phyloP scores from a whole-genome alignment of 2,888 invertebrate species.

The Hydriomena furcata region DNA sequence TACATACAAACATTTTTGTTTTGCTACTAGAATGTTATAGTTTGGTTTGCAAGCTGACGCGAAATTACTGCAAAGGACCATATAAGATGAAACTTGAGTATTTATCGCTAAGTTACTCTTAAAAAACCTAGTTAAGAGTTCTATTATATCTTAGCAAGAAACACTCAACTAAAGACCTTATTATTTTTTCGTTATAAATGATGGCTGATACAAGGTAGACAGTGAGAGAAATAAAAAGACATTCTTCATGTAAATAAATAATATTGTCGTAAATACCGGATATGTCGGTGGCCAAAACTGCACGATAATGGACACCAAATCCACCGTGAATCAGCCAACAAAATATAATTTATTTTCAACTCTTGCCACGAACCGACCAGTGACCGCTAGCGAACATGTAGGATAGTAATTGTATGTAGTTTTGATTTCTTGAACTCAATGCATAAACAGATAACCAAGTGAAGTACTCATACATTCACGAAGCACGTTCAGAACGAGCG shows the following conservation, averaged over 20 bases:
- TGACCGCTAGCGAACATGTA: no score
- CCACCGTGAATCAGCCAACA: neutral
- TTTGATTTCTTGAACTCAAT: no score
- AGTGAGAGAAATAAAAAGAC: neutral
- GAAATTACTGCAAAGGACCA: neutral
- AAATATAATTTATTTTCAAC: no score
- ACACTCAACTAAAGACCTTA: neutral
- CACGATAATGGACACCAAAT: neutral
- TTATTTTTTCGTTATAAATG: neutral
- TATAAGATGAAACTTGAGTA: neutral
- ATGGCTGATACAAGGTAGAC: neutral
- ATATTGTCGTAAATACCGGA: neutral
- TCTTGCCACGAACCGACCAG: no score
- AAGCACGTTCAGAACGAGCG: no score
- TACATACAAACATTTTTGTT: neutral
- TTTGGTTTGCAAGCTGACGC: neutral
- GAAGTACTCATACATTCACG: no score
- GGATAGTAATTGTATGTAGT: no score
- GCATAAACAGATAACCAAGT: no score
- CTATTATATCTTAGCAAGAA: neutral
- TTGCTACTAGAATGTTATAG: slow-evolving; percentile 2
- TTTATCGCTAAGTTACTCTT: neutral
- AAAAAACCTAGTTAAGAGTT: no score
- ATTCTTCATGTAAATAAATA: neutral
- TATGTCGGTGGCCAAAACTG: neutral